Base-by-base conservation (phyloP, 2,113 vertebrate genomes). In the Felis chaus region DNA sequence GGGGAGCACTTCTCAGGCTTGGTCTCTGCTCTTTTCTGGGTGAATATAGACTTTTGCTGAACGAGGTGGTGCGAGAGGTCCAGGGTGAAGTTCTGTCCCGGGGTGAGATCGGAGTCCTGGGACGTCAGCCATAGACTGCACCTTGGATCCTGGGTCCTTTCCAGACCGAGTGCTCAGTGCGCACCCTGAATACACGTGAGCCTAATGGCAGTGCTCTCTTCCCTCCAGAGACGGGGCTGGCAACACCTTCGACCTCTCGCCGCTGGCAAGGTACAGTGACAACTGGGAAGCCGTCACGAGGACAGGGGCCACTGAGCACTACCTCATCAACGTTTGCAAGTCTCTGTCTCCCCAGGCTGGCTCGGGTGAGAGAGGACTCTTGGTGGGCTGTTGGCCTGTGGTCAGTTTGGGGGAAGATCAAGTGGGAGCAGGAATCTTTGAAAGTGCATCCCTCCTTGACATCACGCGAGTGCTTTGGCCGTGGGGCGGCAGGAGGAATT, bases 291-390 rank as follows among this genome's bases (percentile, higher is more conserved):
- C 99, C 0, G 97, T 99, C 74, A 69, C 98, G 2, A 21, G 98
- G 1, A 98, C 98, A 0, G 97, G 96, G 12, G 92, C 98, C 97
- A 91, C 96, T 0, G 79, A 98, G 23, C 99, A 98, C 81, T 99
- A 99, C 97, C 99, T 99, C 94, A 99, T 99, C 97, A 99, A 99
- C 1, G 98, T 99, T 48, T 99, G 99, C 99, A 99, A 99, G 98
- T 99, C 99, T 1, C 98, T 99, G 92, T 99, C 99, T 6, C 99
- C 98, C 0, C 99, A 99, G 69, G 96, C 97, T 8, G 99, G 99
- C 99, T 98, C 98, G 3, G 97, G 99, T 99, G 97, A 98, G 98
- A 74, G 33, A 18, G 27, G 71, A 2, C 27, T 4, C 7, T 27
- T 23, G 2, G 1, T 2, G 55, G 91, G 50, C 36, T 6, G 1